These are phyloP conservation scores for Gopherus flavomarginatus DNA, from an alignment of 2,113 vertebrate genomes.

Conservation along the genomic window DNA sequence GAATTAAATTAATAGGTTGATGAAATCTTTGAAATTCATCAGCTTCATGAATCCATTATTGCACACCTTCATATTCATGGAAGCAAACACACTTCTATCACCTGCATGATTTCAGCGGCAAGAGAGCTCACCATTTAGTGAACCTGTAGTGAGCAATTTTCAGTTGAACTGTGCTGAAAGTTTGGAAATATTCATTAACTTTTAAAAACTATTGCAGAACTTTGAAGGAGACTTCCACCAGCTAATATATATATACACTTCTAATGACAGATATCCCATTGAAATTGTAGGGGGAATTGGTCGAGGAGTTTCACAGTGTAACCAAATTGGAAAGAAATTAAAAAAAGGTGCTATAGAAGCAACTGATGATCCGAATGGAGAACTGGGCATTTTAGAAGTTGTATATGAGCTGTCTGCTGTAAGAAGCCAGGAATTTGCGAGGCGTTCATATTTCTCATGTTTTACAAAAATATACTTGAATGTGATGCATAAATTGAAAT, in stretches of 20 bases:
- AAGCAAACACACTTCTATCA: not conserved
- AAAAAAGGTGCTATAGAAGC: not conserved
- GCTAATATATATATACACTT: not conserved
- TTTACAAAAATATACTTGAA: not conserved
- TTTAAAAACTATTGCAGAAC: not conserved
- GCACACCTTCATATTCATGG: not conserved
- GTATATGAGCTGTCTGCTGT: too few relatives aligned
- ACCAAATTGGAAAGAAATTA: not conserved
- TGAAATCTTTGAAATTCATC: too few relatives aligned
- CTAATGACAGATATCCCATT: not conserved
- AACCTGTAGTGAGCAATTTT: not conserved
- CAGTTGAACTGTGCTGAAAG: accelerated
- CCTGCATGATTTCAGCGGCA: not conserved
- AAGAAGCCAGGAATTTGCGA: not conserved
- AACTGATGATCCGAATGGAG: not conserved
- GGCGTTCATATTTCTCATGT: not conserved
- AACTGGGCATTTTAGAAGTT: not conserved
- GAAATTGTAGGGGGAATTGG: not conserved
- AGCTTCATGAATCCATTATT: not conserved
- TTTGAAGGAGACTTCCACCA: not conserved
- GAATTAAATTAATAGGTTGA: too few relatives aligned
- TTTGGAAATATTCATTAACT: not conserved
- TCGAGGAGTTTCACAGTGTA: not conserved
- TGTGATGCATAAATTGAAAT: not conserved
- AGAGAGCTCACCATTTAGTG: not conserved